Percentiles rank a stretch among this genome's conserved stretches.
phyloP scores from a whole-genome alignment of 2,888 invertebrate species.

The Nymphalis urticae region DNA sequence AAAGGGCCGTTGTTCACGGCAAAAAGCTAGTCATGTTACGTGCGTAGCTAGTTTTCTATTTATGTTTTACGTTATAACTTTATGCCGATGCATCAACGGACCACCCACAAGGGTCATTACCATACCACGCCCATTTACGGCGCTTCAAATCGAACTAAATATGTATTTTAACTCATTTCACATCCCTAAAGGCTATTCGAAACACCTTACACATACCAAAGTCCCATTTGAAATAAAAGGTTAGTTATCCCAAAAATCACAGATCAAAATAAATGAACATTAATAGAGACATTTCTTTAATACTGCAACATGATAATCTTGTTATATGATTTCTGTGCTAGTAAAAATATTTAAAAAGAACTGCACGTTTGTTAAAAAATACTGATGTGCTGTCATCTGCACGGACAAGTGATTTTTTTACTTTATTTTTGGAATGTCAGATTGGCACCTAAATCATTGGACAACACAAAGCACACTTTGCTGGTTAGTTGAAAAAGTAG shows the following conservation, averaged over 20 bases:
- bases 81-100: slow-evolving; percentile 41
- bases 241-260: background rate
- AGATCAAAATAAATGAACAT: background rate
- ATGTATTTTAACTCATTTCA: slow-evolving; percentile 46
- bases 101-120: slow-evolving; percentile 70
- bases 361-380: too few species aligned
- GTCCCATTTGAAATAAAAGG: background rate
- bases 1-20: slow-evolving; percentile 6
- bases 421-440: too few species aligned
- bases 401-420: too few species aligned
- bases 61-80: slow-evolving; percentile 28
- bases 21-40: slow-evolving; percentile 38
- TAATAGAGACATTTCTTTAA: background rate
- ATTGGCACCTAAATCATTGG: too few species aligned
- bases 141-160: slow-evolving; percentile 69
- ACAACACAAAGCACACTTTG: too few species aligned
- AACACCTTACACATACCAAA: slow-evolving; percentile 19
- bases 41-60: slow-evolving; percentile 22
- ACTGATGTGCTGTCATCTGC: too few species aligned
- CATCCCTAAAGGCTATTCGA: slow-evolving; percentile 31
- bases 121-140: slow-evolving; percentile 63
- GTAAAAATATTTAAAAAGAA: too few species aligned
- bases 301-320: background rate
- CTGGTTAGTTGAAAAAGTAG: too few species aligned
- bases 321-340: background rate